Conservation (phyloP, 2,888 invertebrate genomes). For the Nowickia ferox region DNA sequence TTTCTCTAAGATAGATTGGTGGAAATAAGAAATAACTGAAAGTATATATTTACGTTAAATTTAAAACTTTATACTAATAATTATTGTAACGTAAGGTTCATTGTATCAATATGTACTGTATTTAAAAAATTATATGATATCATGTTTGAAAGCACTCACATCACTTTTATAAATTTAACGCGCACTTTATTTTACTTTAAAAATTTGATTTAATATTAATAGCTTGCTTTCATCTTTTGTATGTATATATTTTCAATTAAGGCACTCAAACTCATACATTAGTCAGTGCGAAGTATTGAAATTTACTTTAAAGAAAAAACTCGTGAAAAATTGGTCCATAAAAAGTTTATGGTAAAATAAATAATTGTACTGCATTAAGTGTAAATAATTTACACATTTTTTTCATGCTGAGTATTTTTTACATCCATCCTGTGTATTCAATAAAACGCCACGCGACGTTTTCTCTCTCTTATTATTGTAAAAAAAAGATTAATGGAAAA, state of each 20-base stretch:
- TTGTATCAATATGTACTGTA: no score
- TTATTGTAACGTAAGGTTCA: no score
- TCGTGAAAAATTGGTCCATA: constrained; percentile 43
- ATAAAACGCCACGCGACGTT: constrained; percentile 55
- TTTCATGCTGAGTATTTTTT: constrained; percentile 12
- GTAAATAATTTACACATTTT: constrained; percentile 68
- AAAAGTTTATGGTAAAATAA: constrained; percentile 60
- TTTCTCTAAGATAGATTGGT: no score
- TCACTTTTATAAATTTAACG: not conserved
- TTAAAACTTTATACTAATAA: no score
- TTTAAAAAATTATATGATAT: no score
- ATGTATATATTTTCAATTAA: constrained; percentile 38
- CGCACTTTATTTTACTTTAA: not conserved
- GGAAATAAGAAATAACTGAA: no score
- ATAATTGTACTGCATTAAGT: constrained; percentile 62
- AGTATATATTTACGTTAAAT: no score
- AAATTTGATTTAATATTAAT: constrained; percentile 19
- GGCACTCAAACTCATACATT: constrained; percentile 29
- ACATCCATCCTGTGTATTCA: not conserved
- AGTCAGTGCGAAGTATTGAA: constrained; percentile 47
- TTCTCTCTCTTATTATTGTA: not conserved
- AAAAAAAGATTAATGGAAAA: constrained; percentile 47
- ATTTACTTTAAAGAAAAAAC: constrained; percentile 44
- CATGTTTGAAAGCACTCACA: not conserved
- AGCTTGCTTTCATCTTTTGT: constrained; percentile 39